Percentiles rank a stretch among this genome's conserved stretches.
These are phyloP conservation scores for Epinephelus moara DNA, from an alignment of 2,113 vertebrate species.

Conservation along the genomic window DNA sequence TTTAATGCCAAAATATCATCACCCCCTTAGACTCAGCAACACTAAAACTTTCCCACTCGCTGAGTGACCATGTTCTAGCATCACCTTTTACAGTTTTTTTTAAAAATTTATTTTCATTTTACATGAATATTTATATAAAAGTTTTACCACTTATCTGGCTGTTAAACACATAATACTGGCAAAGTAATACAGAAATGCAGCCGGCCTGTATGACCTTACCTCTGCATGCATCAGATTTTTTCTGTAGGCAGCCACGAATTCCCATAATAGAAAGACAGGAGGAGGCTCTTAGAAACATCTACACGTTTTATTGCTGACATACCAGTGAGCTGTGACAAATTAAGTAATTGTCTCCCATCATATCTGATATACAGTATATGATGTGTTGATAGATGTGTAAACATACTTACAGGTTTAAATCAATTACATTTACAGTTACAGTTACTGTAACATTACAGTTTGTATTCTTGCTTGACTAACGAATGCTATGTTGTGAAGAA, in stretches of 20 bases:
- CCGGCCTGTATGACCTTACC: not conserved
- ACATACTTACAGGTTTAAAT: not conserved
- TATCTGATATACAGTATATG: too few relatives aligned
- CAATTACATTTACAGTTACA: too few relatives aligned
- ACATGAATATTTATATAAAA: conserved; percentile 40
- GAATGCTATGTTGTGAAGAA: not conserved
- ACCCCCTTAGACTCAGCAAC: not conserved
- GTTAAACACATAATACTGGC: conserved; percentile 27
- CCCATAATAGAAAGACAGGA: not conserved
- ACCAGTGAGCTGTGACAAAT: not conserved
- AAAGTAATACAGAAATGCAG: conserved; percentile 36
- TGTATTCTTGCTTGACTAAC: not conserved
- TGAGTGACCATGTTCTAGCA: not conserved
- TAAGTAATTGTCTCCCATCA: not conserved
- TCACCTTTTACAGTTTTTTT: not conserved
- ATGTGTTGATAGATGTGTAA: not conserved
- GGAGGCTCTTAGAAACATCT: not conserved
- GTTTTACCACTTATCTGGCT: conserved; percentile 8
- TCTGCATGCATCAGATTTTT: not conserved
- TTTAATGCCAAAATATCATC: not conserved
- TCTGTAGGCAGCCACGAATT: not conserved
- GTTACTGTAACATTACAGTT: too few relatives aligned
- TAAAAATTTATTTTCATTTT: not conserved
- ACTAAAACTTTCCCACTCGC: not conserved
- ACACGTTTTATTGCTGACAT: not conserved